Evolutionary conservation across 2,797 vertebrate species (phyloP).

Genomic region (Sorex maritimensis): DNA sequence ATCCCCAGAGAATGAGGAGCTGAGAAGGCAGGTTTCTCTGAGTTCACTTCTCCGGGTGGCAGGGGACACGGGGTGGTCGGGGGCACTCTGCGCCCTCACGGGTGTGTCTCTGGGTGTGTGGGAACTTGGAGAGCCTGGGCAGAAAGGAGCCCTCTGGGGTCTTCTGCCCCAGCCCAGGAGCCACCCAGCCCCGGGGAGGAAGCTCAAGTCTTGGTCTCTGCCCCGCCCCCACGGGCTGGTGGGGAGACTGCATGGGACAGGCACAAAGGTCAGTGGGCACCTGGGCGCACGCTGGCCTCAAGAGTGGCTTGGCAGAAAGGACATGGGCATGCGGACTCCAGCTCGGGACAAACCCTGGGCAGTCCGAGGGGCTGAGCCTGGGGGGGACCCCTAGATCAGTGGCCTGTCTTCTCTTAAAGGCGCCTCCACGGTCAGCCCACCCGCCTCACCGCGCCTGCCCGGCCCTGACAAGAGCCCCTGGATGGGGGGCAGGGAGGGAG

Average conservation of each 20-base stretch:
- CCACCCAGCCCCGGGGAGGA: background rate
- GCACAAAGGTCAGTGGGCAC: accelerated
- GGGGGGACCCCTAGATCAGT: background rate
- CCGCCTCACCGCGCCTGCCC: background rate
- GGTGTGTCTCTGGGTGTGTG: background rate
- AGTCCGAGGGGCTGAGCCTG: background rate
- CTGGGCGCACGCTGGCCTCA: accelerated
- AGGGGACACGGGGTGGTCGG: accelerated
- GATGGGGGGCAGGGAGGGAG: background rate
- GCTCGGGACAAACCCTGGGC: too few relatives aligned
- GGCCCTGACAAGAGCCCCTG: background rate
- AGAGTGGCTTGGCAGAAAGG: background rate
- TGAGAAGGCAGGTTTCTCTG: background rate
- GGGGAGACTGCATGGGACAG: background rate
- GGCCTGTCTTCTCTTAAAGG: background rate
- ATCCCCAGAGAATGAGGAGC: background rate
- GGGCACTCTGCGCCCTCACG: background rate
- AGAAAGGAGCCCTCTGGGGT: accelerated
- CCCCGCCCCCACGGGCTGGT: background rate
- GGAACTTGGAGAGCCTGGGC: too few relatives aligned
- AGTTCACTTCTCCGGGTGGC: background rate
- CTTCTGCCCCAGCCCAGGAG: background rate
- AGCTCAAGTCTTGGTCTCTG: background rate
- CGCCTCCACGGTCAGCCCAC: background rate
- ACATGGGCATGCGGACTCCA: accelerated